Base-by-base conservation (phyloP, 2,888 invertebrate species). In the Nycteola revayana region DNA sequence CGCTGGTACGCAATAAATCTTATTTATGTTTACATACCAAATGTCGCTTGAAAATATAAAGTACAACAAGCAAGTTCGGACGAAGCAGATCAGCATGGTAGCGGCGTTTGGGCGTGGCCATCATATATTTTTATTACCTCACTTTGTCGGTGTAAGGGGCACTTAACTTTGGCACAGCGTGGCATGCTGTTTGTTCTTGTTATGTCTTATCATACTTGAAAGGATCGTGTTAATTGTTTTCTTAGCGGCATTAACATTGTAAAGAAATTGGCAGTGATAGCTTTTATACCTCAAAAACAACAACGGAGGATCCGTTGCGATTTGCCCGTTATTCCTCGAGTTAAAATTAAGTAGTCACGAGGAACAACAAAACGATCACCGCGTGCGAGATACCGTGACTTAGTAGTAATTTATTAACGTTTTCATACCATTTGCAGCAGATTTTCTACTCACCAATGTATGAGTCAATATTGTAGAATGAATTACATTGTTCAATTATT, bases 11-110 rank as follows among this genome's bases (percentile, higher is more conserved):
- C 70, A 75, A 82, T 85, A 83, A 84, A 86, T 83, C 77, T 73
- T 66, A 64, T 72, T 67, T 69, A 70, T 77, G 79, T 86, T 68
- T 85, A 78, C 75, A 72, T 77, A 78, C 80, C 72, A 71, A 78
- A 74, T 77, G 80, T 80, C 73, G 65, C 71, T 61, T 76, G 67
- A 66, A 78, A 49, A 51, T 39, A 48, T 46, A 75, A 77, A 53
- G 36, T 62, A 79, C 74, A 75, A 73, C 69, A 68, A 67, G 69
- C 66, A 51, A 70, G 70, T 72, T 75, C 49, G 65, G 66, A 61
- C 55, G 52, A 49, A 58, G 58, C 58, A 57, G 62, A 70, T 72
- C 75, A 72, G 72, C 75, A 69, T 66, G 69, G 74, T 71, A 73
- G 66, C 60, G 65, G 62, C 60, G 55, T 62, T 66, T 59, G 65